Percentiles rank a stretch among this genome's conserved stretches.
Evolutionary conservation across 1,140 invertebrate species (phyloP).

Genomic region (Apis mellifera): Amel_HAv3.1 CM009944.2:5159501-5160000

Average conservation of each 20-base stretch:
- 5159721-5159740: conserved; percentile 11
- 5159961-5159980: neutral
- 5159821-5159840: neutral
- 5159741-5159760: conserved; percentile 27
- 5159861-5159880: neutral
- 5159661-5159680: neutral
- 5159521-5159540: neutral
- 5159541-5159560: neutral
- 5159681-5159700: neutral
- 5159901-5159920: neutral
- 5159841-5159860: neutral
- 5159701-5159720: neutral
- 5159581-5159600: too few relatives aligned
- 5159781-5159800: neutral
- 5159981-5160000: neutral
- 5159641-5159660: neutral
- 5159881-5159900: neutral
- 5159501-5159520: neutral
- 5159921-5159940: too few relatives aligned
- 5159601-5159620: neutral
- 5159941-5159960: neutral
- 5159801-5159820: neutral
- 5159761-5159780: conserved; percentile 6
- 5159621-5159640: neutral
- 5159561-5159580: neutral